Base-by-base conservation (phyloP, 2,888 invertebrate species). In the Conchocele bisecta region DNA sequence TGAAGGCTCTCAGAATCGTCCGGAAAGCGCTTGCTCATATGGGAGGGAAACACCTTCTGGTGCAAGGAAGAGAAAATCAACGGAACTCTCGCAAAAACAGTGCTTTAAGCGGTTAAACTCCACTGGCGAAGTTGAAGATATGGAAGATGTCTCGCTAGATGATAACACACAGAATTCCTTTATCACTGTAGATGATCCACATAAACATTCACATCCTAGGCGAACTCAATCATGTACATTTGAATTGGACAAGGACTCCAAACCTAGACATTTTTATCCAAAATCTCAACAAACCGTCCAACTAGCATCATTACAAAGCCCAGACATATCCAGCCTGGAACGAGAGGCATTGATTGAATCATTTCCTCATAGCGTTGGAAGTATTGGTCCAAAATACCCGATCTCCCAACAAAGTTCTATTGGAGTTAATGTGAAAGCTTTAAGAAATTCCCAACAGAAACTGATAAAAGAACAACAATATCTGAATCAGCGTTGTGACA, bases 311-410 rank as follows among this genome's bases (percentile, higher is more conserved):
- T 46, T 75, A 22, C 79, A 81, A 28, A 81, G 74, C 63, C 83
- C 83, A n/a, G 81, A 83, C 56, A 81, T 83, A 9, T 73, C 75
- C 24, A 85, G 83, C 58, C 63, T 88, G 15, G 88, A 88, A 53
- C 82, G 76, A 51, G 88, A 88, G 69, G 88, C 87, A 4, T 60
- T 88, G 15, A 65, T 85, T 29, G 88, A 88, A 57, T 74, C 74
- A 6, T 74, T 76, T 35, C 77, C 77, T 9, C 57, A 71, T 26
- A 66, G 79, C 37, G 29, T 79, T 35, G 61, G 46, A 58, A 54
- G 54, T 9, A 60, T 67, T 46, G 50, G 48, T 11, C 70, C 68
- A n/a, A 67, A 71, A 24, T 20, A 33, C 9, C 58, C 70, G 26
- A 68, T 59, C 28, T 66, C 64, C n/a, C 82, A 83, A 44, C 76